These are phyloP conservation scores for Gymnocypris eckloni DNA, from an alignment of 2,797 vertebrate genomes.

Conservation along the genomic window DNA sequence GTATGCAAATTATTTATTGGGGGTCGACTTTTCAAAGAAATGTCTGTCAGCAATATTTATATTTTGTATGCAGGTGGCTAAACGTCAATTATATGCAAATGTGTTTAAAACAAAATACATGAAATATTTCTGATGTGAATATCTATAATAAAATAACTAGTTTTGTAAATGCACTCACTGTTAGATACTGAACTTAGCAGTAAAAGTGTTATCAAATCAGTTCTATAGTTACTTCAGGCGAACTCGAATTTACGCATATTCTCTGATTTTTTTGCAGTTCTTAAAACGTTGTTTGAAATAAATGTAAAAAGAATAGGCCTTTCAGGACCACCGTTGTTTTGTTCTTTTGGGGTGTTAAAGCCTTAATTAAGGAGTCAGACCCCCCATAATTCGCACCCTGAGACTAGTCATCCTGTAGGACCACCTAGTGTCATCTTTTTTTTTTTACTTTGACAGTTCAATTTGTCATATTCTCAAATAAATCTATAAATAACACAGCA, in stretches of 20 bases:
- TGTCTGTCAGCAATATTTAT: neutral
- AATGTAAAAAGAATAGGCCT: neutral
- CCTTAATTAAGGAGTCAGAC: neutral
- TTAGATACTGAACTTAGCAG: neutral
- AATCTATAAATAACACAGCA: constrained; percentile 32
- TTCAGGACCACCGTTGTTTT: neutral
- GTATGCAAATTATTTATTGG: constrained; percentile 8
- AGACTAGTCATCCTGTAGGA: neutral
- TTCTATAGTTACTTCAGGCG: neutral
- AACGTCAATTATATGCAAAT: neutral
- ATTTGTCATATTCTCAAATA: neutral
- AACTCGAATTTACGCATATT: neutral
- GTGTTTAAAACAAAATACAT: neutral
- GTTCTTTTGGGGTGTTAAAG: neutral
- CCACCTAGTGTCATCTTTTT: constrained; percentile 9
- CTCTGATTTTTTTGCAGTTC: neutral
- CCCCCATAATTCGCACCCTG: constrained; percentile 19
- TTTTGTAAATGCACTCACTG: neutral
- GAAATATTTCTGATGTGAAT: neutral
- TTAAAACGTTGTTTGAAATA: neutral
- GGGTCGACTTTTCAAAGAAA: neutral
- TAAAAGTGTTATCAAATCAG: neutral
- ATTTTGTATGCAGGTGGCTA: neutral
- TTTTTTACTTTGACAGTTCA: neutral
- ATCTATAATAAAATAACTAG: neutral